Evolutionary conservation across 2,888 invertebrate genomes (phyloP).

Genomic region (Synanthedon myopaeformis): DNA sequence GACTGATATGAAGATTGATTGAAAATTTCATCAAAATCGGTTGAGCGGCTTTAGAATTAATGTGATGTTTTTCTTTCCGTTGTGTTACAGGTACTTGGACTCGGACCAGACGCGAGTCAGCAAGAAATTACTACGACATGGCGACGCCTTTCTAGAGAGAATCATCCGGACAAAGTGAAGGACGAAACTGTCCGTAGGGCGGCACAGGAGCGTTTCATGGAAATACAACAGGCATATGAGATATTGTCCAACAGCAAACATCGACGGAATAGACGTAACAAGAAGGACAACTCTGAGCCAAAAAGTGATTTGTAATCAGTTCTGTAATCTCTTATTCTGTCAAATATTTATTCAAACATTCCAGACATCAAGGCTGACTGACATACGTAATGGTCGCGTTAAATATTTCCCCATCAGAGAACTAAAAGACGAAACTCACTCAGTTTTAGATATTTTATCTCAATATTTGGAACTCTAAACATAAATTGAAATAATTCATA

Average conservation of each 20-base stretch:
- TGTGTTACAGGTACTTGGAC: slow-evolving; percentile 74
- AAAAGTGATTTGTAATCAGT: background rate
- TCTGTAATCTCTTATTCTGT: no score
- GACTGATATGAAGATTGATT: no score
- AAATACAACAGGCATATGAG: slow-evolving; percentile 93
- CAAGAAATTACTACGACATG: slow-evolving; percentile 87
- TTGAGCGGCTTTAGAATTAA: background rate
- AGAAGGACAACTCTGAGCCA: slow-evolving; percentile 71
- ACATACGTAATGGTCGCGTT: no score
- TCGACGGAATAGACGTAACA: slow-evolving; percentile 79
- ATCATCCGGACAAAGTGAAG: slow-evolving; percentile 93
- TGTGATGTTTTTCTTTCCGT: no score
- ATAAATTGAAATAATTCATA: no score
- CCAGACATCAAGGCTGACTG: no score
- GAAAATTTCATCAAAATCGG: no score
- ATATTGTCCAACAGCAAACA: slow-evolving; percentile 86
- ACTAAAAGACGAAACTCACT: no score
- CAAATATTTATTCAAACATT: no score
- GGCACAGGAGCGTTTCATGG: slow-evolving; percentile 91
- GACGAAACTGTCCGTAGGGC: slow-evolving; percentile 74
- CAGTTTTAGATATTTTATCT: no score
- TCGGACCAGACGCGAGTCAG: slow-evolving; percentile 85
- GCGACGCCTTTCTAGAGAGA: slow-evolving; percentile 83
- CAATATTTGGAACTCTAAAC: no score
- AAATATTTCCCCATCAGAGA: no score